Evolutionary conservation across 2,888 invertebrate genomes (phyloP).

Genomic region (Calameuta idolon): DNA sequence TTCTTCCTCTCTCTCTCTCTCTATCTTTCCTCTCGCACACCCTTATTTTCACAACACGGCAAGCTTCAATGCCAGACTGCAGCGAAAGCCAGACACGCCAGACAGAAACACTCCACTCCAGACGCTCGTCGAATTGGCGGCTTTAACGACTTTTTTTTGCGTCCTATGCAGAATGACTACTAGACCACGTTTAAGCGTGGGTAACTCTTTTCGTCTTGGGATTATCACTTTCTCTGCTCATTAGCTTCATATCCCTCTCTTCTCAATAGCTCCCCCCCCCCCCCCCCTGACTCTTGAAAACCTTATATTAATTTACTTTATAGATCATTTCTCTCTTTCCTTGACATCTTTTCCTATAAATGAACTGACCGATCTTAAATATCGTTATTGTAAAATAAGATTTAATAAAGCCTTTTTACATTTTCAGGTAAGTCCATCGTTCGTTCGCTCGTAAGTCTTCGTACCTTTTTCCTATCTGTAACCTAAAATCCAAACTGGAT

Average conservation of each 20-base stretch:
- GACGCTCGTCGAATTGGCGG: slow-evolving; percentile 37
- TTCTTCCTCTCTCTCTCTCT: not conserved
- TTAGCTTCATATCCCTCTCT: not conserved
- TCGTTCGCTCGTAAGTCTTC: not conserved
- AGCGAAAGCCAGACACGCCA: slow-evolving; percentile 25
- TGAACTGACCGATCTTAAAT: not conserved
- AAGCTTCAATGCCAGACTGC: slow-evolving; percentile 8
- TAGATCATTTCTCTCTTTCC: not conserved
- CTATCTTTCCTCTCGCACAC: not conserved
- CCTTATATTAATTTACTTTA: not conserved
- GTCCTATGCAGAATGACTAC: not conserved
- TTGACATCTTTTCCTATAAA: not conserved
- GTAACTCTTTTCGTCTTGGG: not conserved
- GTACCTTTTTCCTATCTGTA: not conserved
- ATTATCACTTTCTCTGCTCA: not conserved
- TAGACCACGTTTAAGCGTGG: not conserved
- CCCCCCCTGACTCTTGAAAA: not conserved
- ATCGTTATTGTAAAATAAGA: no score
- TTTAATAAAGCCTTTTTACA: not conserved
- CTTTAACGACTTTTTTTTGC: slow-evolving; percentile 21
- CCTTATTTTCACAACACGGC: slow-evolving; percentile 7
- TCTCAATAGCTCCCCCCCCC: no score
- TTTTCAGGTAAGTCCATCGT: not conserved
- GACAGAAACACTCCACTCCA: slow-evolving; percentile 35
- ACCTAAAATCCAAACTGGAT: not conserved